These are phyloP conservation scores for Netelia melanura DNA, from an alignment of 2,888 invertebrate species.

Conservation along the genomic window DNA sequence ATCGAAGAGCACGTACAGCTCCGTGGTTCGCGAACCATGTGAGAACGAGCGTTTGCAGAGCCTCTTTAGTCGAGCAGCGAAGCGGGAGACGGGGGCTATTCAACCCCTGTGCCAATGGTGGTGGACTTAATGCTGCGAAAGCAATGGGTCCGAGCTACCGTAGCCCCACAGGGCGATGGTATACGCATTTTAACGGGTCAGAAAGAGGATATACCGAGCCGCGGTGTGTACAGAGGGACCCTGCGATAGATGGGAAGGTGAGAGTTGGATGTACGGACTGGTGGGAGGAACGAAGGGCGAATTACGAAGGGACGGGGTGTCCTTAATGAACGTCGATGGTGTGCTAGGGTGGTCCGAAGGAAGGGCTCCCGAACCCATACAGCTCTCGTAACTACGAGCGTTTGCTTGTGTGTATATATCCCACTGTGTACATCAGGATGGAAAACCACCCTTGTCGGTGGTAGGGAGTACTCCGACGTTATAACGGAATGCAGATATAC, in stretches of 20 bases:
- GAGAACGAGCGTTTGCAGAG: slow-evolving; percentile 52
- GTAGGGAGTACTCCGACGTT: slow-evolving; percentile 46
- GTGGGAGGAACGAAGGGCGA: slow-evolving; percentile 31
- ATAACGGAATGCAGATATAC: slow-evolving; percentile 74
- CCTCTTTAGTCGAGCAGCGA: slow-evolving; percentile 54
- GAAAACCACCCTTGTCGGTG: slow-evolving; percentile 55
- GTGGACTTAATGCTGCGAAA: slow-evolving; percentile 38
- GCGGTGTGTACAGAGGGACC: background rate
- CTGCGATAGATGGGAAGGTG: slow-evolving; percentile 35
- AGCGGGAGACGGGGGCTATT: slow-evolving; percentile 34
- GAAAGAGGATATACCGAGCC: slow-evolving; percentile 23
- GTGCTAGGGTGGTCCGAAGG: slow-evolving; percentile 58
- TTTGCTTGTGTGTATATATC: background rate
- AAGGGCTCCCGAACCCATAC: slow-evolving; percentile 48
- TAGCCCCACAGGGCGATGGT: slow-evolving; percentile 21
- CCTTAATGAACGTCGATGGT: slow-evolving; percentile 71
- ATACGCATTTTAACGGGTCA: slow-evolving; percentile 13
- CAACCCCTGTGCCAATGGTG: slow-evolving; percentile 43
- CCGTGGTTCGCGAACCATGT: background rate
- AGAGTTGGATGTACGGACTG: slow-evolving; percentile 38
- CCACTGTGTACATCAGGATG: slow-evolving; percentile 20
- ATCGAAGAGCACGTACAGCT: background rate
- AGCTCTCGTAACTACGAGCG: slow-evolving; percentile 9
- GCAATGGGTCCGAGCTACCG: slow-evolving; percentile 34
- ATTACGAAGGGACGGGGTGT: slow-evolving; percentile 62